phyloP scores from a whole-genome alignment of 2,797 vertebrate species.

The Numenius phaeopus region DNA sequence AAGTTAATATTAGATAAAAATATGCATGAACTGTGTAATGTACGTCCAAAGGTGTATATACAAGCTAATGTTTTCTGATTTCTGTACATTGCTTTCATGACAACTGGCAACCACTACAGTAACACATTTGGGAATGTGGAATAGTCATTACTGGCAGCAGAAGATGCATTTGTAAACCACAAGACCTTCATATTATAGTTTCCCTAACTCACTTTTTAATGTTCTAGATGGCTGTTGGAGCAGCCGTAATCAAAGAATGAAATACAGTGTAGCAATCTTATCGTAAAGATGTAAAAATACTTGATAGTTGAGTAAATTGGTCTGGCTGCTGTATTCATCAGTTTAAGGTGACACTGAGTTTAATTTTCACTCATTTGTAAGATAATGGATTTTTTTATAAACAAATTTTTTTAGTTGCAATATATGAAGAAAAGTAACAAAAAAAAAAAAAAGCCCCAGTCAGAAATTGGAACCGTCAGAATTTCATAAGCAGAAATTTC shows the following conservation, averaged over 20 bases:
- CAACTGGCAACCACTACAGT: neutral
- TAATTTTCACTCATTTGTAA: neutral
- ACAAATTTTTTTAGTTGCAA: neutral
- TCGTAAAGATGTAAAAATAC: neutral
- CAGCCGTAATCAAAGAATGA: neutral
- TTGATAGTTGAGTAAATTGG: neutral
- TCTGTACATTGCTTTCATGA: slow-evolving; percentile 13
- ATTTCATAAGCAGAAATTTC: neutral
- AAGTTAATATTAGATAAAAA: slow-evolving; percentile 2
- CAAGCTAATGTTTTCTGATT: slow-evolving; percentile 25
- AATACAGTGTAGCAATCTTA: neutral
- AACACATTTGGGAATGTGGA: slow-evolving; percentile 26
- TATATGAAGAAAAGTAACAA: neutral
- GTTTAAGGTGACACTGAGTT: neutral
- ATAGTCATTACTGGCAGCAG: slow-evolving; percentile 64
- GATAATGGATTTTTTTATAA: neutral
- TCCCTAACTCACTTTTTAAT: slow-evolving; percentile 37
- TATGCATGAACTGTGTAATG: neutral
- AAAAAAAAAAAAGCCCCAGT: neutral
- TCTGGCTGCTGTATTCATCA: neutral
- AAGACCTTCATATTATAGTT: slow-evolving; percentile 24
- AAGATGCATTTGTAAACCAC: slow-evolving; percentile 52
- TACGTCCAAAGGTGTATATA: slow-evolving; percentile 7
- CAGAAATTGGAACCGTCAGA: neutral
- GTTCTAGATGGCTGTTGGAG: slow-evolving; percentile 25